Base-by-base conservation (phyloP, 2,113 vertebrate species). In the Ceyx cyanopectus region DNA sequence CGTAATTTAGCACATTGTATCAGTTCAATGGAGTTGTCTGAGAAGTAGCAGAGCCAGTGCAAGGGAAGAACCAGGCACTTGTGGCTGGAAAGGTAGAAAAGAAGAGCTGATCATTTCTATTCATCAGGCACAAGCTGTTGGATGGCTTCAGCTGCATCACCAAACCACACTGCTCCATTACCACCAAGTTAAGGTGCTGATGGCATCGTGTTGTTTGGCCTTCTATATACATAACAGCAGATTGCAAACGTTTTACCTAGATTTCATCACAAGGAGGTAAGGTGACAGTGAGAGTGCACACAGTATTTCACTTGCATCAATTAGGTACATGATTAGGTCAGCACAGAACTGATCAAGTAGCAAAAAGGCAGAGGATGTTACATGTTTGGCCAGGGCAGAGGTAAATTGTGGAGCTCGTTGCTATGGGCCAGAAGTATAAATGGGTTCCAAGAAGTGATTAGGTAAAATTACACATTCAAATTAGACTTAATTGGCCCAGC, bases 401-500 rank as follows among this genome's bases (percentile, higher is more conserved):
- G 76, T 77, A 51, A 67, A 77, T 43, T 53, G 56, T 83, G 60
- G 83, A 66, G 87, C 51, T 77, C 2, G 0, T 13, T 86, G 76
- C 83, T 40, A 5, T 14, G 5, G 73, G 43, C 62, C 86, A 88
- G 57, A 86, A 93, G 57, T 54, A 54, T 45, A 70, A 74, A 60
- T 21, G 48, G 13, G 15, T 93, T 93, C 89, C 86, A 86, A 88
- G 43, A 92, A 88, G 48, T 51, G 73, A 84, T 94, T 88, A 94
- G 83, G 69, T 63, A 70, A 93, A 94, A 96, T 90, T 90, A 32
- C 86, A 56, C 34, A 43, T 76, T 81, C 69, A 54, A 50, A 92
- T 96, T 82, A 58, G 82, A 51, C 34, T 74, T 92, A 94, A 93
- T 86, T 81, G 61, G 76, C 77, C 68, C 90, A 85, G 76, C 60